Conservation (phyloP, 2,888 invertebrate genomes). For the Maniola hyperantus region DNA sequence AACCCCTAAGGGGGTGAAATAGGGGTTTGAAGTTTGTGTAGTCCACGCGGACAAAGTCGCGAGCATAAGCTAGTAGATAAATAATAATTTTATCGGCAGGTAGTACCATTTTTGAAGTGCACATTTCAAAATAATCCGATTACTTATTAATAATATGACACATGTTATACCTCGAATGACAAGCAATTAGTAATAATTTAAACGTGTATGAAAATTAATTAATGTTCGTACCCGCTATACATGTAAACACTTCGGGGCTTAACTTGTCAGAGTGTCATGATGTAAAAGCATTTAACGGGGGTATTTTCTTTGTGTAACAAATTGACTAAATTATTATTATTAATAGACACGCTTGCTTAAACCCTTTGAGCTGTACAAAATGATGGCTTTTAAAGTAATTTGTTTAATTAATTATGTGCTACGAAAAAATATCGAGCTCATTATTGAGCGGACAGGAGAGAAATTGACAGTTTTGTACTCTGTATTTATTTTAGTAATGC, state of each 20-base stretch:
- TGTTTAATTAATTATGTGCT: background rate
- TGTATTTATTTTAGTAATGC: too few relatives aligned
- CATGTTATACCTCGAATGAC: background rate
- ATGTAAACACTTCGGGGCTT: constrained; percentile 16
- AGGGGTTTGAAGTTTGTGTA: too few relatives aligned
- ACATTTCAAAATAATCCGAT: constrained; percentile 9
- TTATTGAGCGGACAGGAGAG: background rate
- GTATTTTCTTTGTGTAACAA: constrained; percentile 22
- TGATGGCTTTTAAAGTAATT: constrained; percentile 15
- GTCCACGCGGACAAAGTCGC: too few relatives aligned
- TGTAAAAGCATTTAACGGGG: constrained; percentile 8
- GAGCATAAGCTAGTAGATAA: too few relatives aligned
- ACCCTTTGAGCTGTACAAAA: constrained; percentile 5
- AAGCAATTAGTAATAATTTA: constrained; percentile 24
- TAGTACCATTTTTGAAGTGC: background rate
- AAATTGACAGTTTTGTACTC: background rate
- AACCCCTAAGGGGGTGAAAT: too few relatives aligned
- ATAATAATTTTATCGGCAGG: background rate
- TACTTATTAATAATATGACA: constrained; percentile 6
- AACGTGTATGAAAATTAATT: constrained; percentile 17
- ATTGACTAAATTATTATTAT: constrained; percentile 17
- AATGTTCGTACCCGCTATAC: background rate
- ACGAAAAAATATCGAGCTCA: background rate
- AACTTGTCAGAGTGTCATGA: constrained; percentile 14
- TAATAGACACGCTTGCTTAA: constrained; percentile 5